phyloP scores from a whole-genome alignment of 2,797 vertebrate species.

The Lycodopsis pacificus region DNA sequence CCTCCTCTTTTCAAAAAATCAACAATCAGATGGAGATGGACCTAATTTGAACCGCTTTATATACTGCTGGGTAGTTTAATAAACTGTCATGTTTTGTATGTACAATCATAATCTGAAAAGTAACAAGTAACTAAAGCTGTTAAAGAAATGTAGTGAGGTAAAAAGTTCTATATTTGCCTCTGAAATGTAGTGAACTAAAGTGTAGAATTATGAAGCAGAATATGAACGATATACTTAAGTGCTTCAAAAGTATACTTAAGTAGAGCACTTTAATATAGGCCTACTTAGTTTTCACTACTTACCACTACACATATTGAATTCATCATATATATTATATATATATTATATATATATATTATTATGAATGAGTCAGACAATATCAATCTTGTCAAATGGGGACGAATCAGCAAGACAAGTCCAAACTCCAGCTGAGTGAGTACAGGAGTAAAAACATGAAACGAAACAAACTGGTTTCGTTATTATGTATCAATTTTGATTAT shows the following conservation, averaged over 20 bases:
- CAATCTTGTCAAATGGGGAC: neutral
- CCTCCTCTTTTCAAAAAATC: neutral
- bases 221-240: neutral
- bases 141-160: neutral
- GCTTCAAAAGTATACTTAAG: neutral
- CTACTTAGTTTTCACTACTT: neutral
- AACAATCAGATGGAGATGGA: neutral
- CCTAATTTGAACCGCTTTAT: neutral
- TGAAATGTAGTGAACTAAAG: neutral
- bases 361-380: neutral
- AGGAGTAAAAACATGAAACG: neutral
- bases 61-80: too few relatives aligned
- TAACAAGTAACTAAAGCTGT: neutral
- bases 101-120: neutral
- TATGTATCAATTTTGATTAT: neutral
- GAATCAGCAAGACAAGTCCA: neutral
- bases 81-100: neutral
- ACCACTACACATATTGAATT: neutral
- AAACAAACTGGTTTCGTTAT: neutral
- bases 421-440: neutral
- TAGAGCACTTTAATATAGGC: neutral
- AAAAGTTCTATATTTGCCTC: neutral
- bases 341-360: too few relatives aligned
- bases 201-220: neutral
- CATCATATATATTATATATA: too few relatives aligned